Conservation (phyloP, 2,888 invertebrate genomes). For the Melinaea menophilus region DNA sequence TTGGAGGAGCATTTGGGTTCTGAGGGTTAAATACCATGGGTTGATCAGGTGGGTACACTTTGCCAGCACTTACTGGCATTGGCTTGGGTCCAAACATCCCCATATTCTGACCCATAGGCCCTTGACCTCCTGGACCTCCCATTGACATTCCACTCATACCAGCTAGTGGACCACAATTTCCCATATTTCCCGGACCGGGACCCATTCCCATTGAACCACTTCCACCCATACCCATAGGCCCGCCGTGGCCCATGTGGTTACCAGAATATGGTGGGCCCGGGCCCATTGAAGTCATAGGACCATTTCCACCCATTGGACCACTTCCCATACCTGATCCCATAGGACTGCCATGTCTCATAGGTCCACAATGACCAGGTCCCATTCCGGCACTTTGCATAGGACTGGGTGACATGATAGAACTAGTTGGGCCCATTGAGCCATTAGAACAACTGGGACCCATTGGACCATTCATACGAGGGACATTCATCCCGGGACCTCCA, state of each 20-base stretch:
- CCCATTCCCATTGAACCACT: conserved; percentile 72
- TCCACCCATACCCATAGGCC: conserved; percentile 74
- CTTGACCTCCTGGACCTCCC: conserved; percentile 74
- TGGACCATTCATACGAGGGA: conserved; percentile 75
- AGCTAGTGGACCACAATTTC: conserved; percentile 70
- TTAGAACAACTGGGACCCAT: conserved; percentile 77
- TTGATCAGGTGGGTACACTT: conserved; percentile 96
- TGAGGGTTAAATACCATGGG: conserved; percentile 99
- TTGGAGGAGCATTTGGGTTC: conserved; percentile 98
- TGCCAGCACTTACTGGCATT: conserved; percentile 94
- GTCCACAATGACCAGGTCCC: conserved; percentile 75
- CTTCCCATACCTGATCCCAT: conserved; percentile 78
- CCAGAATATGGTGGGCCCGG: conserved; percentile 71
- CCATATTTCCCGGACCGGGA: conserved; percentile 71
- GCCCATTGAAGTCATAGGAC: conserved; percentile 72
- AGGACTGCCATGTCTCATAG: conserved; percentile 75
- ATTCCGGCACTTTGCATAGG: conserved; percentile 72
- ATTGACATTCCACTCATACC: conserved; percentile 77
- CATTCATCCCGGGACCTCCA: conserved; percentile 79
- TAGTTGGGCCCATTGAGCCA: conserved; percentile 76
- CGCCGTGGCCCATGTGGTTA: conserved; percentile 74
- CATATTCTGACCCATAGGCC: conserved; percentile 79
- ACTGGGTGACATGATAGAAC: conserved; percentile 77
- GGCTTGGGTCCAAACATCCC: conserved; percentile 88
- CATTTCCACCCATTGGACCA: conserved; percentile 77